Percentiles rank a stretch among this genome's conserved stretches.
phyloP scores from a whole-genome alignment of 2,888 invertebrate species.

The Ectropis crepuscularia region DNA sequence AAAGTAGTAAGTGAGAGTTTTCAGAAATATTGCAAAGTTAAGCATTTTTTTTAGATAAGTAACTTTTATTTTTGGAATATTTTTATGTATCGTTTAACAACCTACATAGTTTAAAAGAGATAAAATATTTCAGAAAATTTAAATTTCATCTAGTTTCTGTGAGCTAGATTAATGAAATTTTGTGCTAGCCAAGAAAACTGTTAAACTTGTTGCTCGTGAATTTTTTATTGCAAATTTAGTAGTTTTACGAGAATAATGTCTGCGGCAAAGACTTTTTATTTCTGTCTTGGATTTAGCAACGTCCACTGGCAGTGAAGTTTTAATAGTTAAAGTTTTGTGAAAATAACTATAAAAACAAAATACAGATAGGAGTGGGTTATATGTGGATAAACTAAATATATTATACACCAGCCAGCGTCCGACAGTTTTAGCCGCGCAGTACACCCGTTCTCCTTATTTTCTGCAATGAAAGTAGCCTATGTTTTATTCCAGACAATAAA shows the following conservation, averaged over 20 bases:
- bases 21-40: no score
- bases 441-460: no score
- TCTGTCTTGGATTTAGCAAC: slow-evolving; percentile 11
- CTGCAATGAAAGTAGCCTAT: no score
- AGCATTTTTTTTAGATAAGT: not conserved
- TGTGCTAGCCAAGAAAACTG: slow-evolving; percentile 20
- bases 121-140: slow-evolving; percentile 7
- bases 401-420: no score
- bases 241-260: slow-evolving; percentile 12
- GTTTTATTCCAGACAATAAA: no score
- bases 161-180: slow-evolving; percentile 16
- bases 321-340: not conserved
- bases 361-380: not conserved
- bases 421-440: no score
- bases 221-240: slow-evolving; percentile 19
- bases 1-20: not conserved
- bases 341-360: not conserved
- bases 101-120: not conserved
- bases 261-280: slow-evolving; percentile 15
- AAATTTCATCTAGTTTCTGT: slow-evolving; percentile 2
- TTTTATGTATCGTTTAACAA: no score
- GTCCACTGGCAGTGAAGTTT: slow-evolving; percentile 3
- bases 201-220: slow-evolving; percentile 26
- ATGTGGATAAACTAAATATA: no score
- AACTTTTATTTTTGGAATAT: not conserved